These are phyloP conservation scores for Gallinago undulata DNA, from an alignment of 2,113 vertebrate species.

Conservation along the genomic window DNA sequence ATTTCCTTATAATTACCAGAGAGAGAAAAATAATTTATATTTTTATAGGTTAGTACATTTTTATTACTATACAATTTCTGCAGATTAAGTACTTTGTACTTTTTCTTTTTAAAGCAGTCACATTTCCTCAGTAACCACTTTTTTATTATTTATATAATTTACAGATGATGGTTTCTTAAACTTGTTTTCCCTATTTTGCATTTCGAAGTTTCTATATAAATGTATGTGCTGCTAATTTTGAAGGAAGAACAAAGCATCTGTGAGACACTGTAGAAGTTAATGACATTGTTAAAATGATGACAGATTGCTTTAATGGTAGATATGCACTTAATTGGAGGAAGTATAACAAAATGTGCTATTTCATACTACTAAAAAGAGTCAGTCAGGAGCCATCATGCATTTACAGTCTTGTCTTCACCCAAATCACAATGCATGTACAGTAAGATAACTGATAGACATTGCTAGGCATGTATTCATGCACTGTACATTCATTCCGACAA, in stretches of 20 bases:
- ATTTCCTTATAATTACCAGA: slow-evolving; percentile 73
- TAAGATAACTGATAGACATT: slow-evolving; percentile 57
- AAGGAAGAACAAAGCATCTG: slow-evolving; percentile 72
- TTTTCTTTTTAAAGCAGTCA: slow-evolving; percentile 62
- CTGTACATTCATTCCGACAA: slow-evolving; percentile 72
- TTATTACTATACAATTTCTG: slow-evolving; percentile 69
- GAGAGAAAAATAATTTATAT: slow-evolving; percentile 70
- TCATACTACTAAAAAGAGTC: slow-evolving; percentile 70
- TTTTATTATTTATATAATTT: slow-evolving; percentile 75
- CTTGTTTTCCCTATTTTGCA: slow-evolving; percentile 69
- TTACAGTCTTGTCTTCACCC: slow-evolving; percentile 54
- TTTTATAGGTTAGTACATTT: slow-evolving; percentile 73
- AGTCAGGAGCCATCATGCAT: slow-evolving; percentile 68
- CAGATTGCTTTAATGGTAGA: slow-evolving; percentile 76
- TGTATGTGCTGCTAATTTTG: slow-evolving; percentile 71
- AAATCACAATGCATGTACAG: slow-evolving; percentile 53
- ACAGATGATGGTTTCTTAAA: slow-evolving; percentile 66
- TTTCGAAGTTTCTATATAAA: slow-evolving; percentile 66
- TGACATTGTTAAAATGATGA: slow-evolving; percentile 75
- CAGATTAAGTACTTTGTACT: slow-evolving; percentile 61
- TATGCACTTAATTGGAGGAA: slow-evolving; percentile 75
- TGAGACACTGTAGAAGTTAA: slow-evolving; percentile 72
- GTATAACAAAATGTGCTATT: slow-evolving; percentile 74
- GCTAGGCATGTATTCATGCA: slow-evolving; percentile 66
- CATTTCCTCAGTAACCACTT: slow-evolving; percentile 41